Evolutionary conservation across 2,888 invertebrate species (phyloP).

Genomic region (Gnatocerus cornutus): DNA sequence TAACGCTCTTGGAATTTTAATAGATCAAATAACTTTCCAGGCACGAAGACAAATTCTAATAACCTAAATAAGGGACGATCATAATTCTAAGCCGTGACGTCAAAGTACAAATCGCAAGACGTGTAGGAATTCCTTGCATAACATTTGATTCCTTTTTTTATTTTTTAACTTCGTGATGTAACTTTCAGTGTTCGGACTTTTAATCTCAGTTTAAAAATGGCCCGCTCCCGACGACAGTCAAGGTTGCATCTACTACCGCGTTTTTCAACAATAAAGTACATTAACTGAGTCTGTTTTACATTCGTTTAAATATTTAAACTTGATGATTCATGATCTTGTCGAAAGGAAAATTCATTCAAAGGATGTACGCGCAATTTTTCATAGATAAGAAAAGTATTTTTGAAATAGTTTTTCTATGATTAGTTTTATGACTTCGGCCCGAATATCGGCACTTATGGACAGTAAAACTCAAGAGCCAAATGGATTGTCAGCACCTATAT

Average conservation of each 20-base stretch:
- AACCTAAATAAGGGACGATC: conserved; percentile 16
- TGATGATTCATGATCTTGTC: conserved; percentile 1
- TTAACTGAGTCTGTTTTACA: conserved; percentile 12
- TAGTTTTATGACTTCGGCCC: conserved; percentile 20
- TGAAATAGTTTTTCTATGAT: conserved; percentile 20
- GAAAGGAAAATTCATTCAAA: conserved; percentile 17
- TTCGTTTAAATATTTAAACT: conserved; percentile 14
- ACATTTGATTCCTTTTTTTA: conserved; percentile 42
- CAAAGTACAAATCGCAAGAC: conserved; percentile 35
- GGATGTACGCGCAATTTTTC: conserved; percentile 27
- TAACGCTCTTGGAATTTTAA: conserved; percentile 7
- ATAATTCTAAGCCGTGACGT: conserved; percentile 39
- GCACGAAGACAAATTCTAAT: background rate
- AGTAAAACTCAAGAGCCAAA: conserved; percentile 37
- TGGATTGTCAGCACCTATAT: conserved; percentile 35
- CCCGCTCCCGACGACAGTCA: background rate
- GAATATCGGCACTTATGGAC: conserved; percentile 20
- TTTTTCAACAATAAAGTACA: conserved; percentile 15
- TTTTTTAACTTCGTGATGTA: too few relatives aligned
- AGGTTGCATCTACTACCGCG: background rate
- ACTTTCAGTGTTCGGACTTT: background rate
- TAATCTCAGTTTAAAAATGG: conserved; percentile 3
- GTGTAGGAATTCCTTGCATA: conserved; percentile 35
- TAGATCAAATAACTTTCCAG: background rate
- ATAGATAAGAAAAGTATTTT: conserved; percentile 10